Evolutionary conservation across 2,113 vertebrate species (phyloP), one percentile per base, ranked within the genome.

Genomic region (Athene cunicularia): DNA sequence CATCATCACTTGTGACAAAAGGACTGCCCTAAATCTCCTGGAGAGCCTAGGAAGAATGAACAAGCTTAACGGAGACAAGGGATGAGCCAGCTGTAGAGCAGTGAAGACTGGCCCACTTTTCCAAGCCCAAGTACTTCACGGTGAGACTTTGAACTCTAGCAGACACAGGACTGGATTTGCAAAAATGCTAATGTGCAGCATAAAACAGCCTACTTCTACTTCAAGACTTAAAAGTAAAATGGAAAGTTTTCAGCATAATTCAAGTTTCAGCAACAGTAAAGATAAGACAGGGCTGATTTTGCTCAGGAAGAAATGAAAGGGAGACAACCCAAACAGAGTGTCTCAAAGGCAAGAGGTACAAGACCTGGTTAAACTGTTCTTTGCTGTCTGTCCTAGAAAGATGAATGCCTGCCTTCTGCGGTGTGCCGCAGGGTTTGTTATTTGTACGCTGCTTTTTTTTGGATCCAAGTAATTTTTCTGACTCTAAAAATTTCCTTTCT

Each of bases 101-200:
- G 26, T 81, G 58, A 80, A 72, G 76, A 18, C 22, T 81, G 91
- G 21, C 52, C 73, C 83, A 95, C 86, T 95, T 94, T 93, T 93
- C 56, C 49, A 89, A 91, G 53, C 64, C 35, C 55, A n/a, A 72
- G 66, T 60, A 76, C 41, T 75, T 75, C 68, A 81, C 1, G 7
- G 37, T 52, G 60, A 90, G 62, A 63, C 93, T 94, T 79, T 81
- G 91, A 96, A 87, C 89, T 95, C 83, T 28, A 47, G 35, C 33
- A 95, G 89, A 87, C 49, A 62, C 11, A 45, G 49, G 68, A 67
- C 6, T 49, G 39, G 39, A 87, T 91, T n/a, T 89, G 86, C 62
- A 95, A 80, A 95, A 94, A 80, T 45, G 84, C 74, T 79, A 91
- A 84, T 41, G 52, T 32, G 80, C 62, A 91, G 86, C 81, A 91